A percentile compares a stretch with the other conserved stretches of the same genome.
phyloP scores from a whole-genome alignment of 2,797 vertebrate species.

The Xenentodon cancila region DNA sequence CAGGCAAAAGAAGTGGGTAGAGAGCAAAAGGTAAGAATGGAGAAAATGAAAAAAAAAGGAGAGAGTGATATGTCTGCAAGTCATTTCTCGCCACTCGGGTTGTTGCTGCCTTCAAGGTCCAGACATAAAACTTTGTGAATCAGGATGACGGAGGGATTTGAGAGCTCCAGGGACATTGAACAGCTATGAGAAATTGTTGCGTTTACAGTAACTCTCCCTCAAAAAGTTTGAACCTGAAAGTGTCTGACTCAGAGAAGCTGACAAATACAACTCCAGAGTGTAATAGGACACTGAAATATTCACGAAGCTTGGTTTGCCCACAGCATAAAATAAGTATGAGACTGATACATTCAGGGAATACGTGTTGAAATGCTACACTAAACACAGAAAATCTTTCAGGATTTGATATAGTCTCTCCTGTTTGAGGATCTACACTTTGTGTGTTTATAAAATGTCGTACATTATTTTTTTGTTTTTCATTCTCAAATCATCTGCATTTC shows the following conservation, averaged over 20 bases:
- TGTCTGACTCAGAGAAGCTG: conserved; percentile 57
- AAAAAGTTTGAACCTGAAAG: conserved; percentile 57
- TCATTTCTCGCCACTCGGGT: conserved; percentile 36
- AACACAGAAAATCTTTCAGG: conserved; percentile 42
- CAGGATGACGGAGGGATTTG: conserved; percentile 41
- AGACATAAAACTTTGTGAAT: conserved; percentile 53
- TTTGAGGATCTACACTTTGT: conserved; percentile 14
- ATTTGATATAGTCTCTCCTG: conserved; percentile 35
- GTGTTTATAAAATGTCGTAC: neutral
- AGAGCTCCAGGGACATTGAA: conserved; percentile 55
- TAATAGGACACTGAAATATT: conserved; percentile 73
- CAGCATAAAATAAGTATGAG: conserved; percentile 62
- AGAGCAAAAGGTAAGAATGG: conserved; percentile 2
- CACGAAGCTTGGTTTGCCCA: conserved; percentile 47
- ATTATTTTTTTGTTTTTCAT: neutral
- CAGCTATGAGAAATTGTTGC: conserved; percentile 42
- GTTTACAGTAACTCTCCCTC: conserved; percentile 37
- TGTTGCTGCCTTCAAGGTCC: conserved; percentile 50
- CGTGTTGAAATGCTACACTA: conserved; percentile 51
- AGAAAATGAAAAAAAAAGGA: neutral
- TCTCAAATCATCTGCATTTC: too few species aligned
- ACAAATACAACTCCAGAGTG: conserved; percentile 55
- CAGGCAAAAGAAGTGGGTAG: neutral
- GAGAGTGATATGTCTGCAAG: conserved; percentile 29
- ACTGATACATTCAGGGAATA: conserved; percentile 51